These are phyloP conservation scores for Bombus confusus DNA, from an alignment of 1,140 invertebrate genomes.

Conservation along the genomic window DNA sequence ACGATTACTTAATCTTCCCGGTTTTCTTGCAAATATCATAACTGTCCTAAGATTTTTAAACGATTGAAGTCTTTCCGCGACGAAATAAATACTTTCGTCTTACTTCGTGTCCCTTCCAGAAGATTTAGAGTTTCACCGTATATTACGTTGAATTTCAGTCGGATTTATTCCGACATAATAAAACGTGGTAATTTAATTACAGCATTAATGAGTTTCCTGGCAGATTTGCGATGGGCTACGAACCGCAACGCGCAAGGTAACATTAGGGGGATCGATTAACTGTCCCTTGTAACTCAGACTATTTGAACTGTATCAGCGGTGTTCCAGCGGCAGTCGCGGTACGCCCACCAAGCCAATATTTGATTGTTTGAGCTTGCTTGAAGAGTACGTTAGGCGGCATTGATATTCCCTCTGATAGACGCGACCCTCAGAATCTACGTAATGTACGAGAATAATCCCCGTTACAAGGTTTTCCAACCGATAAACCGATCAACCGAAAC, in stretches of 20 bases:
- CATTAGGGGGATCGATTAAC: constrained; percentile 40
- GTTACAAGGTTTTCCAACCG: too few relatives aligned
- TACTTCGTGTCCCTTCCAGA: too few relatives aligned
- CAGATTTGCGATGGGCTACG: background rate
- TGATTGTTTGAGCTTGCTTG: constrained; percentile 39
- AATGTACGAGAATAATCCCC: background rate
- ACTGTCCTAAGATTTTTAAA: too few relatives aligned
- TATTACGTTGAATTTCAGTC: background rate
- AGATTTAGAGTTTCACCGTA: background rate
- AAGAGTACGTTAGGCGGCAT: constrained; percentile 39
- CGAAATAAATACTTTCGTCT: too few relatives aligned
- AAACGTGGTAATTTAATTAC: constrained; percentile 4
- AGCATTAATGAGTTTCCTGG: constrained; percentile 9
- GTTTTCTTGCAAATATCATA: too few relatives aligned
- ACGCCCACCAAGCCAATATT: constrained; percentile 38
- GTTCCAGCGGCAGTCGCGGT: constrained; percentile 39
- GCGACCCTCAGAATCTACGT: background rate
- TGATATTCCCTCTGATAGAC: constrained; percentile 17
- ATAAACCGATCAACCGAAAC: background rate
- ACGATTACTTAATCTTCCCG: too few relatives aligned
- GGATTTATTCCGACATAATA: background rate
- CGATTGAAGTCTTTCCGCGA: too few relatives aligned
- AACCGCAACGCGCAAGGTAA: background rate
- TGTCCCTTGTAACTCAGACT: constrained; percentile 44
- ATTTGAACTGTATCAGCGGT: constrained; percentile 51